phyloP scores from a whole-genome alignment of 2,113 vertebrate genomes.

The Suncus etruscus region DNA sequence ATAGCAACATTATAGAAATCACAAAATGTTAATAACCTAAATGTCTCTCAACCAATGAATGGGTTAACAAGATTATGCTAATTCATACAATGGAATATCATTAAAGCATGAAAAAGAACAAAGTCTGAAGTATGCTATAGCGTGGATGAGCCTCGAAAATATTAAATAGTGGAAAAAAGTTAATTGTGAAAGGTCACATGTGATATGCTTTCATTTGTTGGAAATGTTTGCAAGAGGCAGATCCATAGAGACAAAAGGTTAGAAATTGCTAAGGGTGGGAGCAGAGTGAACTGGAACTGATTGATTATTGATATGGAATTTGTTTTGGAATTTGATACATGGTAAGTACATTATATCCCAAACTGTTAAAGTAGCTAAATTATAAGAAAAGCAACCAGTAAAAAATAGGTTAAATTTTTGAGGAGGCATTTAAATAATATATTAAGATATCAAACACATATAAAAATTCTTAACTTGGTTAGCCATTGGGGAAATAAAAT shows the following conservation, averaged over 20 bases:
- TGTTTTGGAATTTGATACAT: background rate
- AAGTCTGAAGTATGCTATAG: background rate
- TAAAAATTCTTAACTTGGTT: background rate
- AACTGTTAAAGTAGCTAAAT: background rate
- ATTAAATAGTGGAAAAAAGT: conserved; percentile 29
- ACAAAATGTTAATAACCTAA: too few relatives aligned
- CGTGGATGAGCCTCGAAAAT: conserved; percentile 26
- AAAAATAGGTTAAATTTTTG: background rate
- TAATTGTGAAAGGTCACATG: background rate
- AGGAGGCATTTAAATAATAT: background rate
- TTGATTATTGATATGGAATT: too few relatives aligned
- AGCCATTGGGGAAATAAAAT: background rate
- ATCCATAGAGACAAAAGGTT: conserved; percentile 26
- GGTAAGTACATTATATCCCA: background rate
- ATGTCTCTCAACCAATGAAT: background rate
- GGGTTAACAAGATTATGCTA: background rate
- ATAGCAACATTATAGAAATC: too few relatives aligned
- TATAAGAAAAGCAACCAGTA: conserved; percentile 43
- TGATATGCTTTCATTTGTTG: too few relatives aligned
- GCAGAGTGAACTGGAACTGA: background rate
- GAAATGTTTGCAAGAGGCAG: conserved; percentile 9
- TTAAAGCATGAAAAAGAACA: background rate
- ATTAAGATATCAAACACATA: background rate
- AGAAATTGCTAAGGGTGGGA: background rate
- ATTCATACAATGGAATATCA: background rate